Percentiles rank a stretch among this genome's conserved stretches.
Evolutionary conservation across 2,888 invertebrate genomes (phyloP).

Genomic region (Andrena camellia): DNA sequence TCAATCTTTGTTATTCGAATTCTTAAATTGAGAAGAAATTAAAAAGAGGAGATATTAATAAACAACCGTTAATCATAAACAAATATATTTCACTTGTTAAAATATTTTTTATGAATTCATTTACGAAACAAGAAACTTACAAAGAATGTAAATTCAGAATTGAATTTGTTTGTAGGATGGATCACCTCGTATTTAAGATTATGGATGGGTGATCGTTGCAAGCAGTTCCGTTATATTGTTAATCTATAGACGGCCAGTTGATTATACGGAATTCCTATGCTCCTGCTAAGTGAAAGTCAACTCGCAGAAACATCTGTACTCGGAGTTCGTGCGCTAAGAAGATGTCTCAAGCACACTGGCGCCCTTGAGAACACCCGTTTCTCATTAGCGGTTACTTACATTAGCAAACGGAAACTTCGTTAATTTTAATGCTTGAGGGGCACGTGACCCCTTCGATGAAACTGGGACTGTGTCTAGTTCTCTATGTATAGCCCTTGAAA

Average conservation of each 20-base stretch:
- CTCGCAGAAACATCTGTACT: conserved; percentile 47
- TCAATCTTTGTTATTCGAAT: no score
- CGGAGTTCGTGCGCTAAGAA: conserved; percentile 50
- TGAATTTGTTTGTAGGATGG: not conserved
- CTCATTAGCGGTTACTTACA: conserved; percentile 62
- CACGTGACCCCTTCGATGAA: conserved; percentile 4
- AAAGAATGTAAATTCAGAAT: no score
- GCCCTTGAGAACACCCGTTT: conserved; percentile 48
- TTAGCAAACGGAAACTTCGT: conserved; percentile 44
- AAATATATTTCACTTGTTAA: not conserved
- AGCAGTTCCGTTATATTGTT: conserved; percentile 15
- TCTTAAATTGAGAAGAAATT: no score
- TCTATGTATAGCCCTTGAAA: not conserved
- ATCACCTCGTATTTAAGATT: not conserved
- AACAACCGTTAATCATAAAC: no score
- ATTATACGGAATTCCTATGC: conserved; percentile 35
- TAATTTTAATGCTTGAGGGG: conserved; percentile 19
- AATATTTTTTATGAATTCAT: not conserved
- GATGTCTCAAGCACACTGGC: conserved; percentile 51
- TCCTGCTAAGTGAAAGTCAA: conserved; percentile 44
- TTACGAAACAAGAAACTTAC: not conserved
- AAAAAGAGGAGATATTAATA: no score
- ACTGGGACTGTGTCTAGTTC: not conserved
- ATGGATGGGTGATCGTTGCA: not conserved
- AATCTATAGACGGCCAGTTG: conserved; percentile 31